phyloP scores from a whole-genome alignment of 2,797 vertebrate species.

The Hafferia zeledoni region DNA sequence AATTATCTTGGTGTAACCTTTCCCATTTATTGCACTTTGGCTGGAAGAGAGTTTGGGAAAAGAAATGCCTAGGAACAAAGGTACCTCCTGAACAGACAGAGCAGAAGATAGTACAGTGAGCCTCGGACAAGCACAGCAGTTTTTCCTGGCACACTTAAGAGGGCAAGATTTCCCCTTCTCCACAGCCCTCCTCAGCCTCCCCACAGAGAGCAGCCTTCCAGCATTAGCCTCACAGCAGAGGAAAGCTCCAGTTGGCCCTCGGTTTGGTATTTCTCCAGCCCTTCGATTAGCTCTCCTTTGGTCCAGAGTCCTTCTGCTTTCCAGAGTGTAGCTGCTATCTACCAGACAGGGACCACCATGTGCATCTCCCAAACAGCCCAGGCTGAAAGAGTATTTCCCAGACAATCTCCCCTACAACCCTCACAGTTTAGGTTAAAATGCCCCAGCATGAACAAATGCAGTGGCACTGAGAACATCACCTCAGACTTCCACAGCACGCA shows the following conservation, averaged over 20 bases:
- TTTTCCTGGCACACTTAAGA: background rate
- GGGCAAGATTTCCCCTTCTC: background rate
- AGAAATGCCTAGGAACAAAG: background rate
- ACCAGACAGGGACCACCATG: background rate
- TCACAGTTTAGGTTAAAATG: background rate
- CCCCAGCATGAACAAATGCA: background rate
- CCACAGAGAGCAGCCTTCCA: background rate
- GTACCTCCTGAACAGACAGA: background rate
- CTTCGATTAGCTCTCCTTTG: background rate
- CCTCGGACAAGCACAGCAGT: background rate
- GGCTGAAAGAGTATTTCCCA: background rate
- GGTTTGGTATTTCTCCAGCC: background rate
- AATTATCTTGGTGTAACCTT: background rate
- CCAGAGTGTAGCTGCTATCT: background rate
- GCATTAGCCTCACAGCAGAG: accelerated
- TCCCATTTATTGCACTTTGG: background rate
- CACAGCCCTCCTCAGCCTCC: background rate
- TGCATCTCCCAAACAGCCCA: background rate
- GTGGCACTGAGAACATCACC: background rate
- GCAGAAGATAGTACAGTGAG: background rate
- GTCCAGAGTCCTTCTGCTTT: background rate
- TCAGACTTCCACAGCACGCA: background rate
- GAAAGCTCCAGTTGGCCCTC: background rate
- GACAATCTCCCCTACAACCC: background rate
- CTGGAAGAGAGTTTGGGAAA: background rate